These are phyloP conservation scores for Microvelia longipes DNA, from an alignment of 1,140 invertebrate genomes.

Conservation along the genomic window DNA sequence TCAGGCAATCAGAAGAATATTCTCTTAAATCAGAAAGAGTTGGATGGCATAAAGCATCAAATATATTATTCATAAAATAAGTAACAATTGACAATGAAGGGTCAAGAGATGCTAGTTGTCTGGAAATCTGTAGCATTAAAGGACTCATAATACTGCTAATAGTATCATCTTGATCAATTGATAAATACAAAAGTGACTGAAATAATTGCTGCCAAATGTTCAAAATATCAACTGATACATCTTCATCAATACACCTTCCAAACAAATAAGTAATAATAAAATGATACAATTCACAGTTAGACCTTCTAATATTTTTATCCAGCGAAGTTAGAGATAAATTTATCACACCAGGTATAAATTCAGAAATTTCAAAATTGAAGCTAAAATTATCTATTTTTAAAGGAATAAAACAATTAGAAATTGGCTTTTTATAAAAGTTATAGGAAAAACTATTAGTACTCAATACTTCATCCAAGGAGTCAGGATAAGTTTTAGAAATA, in stretches of 20 bases:
- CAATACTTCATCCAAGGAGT: not conserved
- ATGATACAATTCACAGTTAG: not conserved
- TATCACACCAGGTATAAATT: not conserved
- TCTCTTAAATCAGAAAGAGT: not conserved
- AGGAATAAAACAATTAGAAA: not conserved
- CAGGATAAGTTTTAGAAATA: not conserved
- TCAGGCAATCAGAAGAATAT: not conserved
- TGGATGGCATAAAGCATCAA: not conserved
- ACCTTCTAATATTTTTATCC: not conserved
- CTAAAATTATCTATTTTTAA: not conserved
- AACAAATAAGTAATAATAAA: not conserved
- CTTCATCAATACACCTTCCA: not conserved
- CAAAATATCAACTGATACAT: not conserved
- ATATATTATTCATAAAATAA: not conserved
- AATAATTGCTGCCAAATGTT: not conserved
- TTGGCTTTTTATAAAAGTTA: not conserved
- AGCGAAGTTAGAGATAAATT: not conserved
- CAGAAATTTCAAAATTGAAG: not conserved
- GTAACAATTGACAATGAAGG: not conserved
- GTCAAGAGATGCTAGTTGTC: not conserved
- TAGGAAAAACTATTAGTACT: not conserved
- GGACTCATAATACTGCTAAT: not conserved
- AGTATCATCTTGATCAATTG: not conserved
- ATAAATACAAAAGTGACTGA: not conserved
- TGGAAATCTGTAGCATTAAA: not conserved